Evolutionary conservation across 2,113 vertebrate genomes (phyloP).

Genomic region (Lonchura striata): DNA sequence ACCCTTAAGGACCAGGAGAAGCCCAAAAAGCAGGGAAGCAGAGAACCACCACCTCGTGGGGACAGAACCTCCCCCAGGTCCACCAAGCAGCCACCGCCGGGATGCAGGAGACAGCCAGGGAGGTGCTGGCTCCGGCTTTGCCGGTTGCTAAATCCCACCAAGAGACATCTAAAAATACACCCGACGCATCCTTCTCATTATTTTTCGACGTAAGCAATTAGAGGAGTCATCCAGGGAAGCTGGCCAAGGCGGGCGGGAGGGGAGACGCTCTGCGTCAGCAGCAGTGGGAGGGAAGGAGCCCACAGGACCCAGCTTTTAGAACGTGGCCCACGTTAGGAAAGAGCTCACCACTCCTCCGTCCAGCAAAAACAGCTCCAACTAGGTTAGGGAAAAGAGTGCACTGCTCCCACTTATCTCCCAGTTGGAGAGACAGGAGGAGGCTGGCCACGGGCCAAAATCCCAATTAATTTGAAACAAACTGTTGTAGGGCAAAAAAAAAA

Average conservation of each 20-base stretch:
- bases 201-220: slow-evolving; percentile 63
- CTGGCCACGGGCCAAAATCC: not conserved
- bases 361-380: not conserved
- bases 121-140: not conserved
- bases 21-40: not conserved
- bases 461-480: not conserved
- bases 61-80: not conserved
- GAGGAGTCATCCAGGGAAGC: slow-evolving; percentile 51
- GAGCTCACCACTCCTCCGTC: not conserved
- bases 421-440: not conserved
- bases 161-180: slow-evolving; percentile 64
- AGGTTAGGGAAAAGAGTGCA: not conserved
- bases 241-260: slow-evolving; percentile 41
- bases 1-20: not conserved
- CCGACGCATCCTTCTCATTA: slow-evolving; percentile 56
- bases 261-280: slow-evolving; percentile 47
- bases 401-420: not conserved
- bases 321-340: slow-evolving; percentile 21
- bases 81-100: not conserved
- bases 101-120: not conserved
- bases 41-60: not conserved
- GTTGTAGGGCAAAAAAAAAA: not conserved
- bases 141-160: slow-evolving; percentile 41
- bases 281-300: slow-evolving; percentile 40
- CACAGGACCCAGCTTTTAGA: not conserved